These are phyloP conservation scores for Hymenochirus boettgeri DNA, from an alignment of 2,113 vertebrate genomes.

Conservation along the genomic window DNA sequence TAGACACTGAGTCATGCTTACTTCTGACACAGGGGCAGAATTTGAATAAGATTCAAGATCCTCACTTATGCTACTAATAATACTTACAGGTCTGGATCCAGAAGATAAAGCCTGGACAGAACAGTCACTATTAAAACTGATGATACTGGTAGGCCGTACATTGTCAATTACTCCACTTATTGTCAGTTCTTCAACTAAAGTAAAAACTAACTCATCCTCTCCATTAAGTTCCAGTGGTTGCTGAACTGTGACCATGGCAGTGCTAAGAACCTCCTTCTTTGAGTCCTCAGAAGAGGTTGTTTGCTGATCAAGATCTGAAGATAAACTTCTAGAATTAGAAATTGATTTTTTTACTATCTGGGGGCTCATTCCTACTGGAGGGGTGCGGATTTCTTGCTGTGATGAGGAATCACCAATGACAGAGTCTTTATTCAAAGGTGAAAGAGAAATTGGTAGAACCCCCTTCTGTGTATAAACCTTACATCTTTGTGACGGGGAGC, in stretches of 20 bases:
- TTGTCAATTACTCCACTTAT: constrained; percentile 72
- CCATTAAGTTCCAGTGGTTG: constrained; percentile 70
- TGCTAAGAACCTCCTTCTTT: constrained; percentile 72
- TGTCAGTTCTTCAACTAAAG: constrained; percentile 75
- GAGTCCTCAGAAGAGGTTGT: constrained; percentile 60
- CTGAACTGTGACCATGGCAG: constrained; percentile 82
- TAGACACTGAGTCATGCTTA: constrained; percentile 80
- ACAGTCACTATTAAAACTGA: constrained; percentile 88
- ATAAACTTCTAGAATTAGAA: constrained; percentile 69
- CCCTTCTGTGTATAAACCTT: constrained; percentile 97
- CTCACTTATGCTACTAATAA: constrained; percentile 86
- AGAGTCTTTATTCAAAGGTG: constrained; percentile 70
- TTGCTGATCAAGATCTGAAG: constrained; percentile 66
- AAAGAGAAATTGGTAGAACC: constrained; percentile 73
- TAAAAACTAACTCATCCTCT: constrained; percentile 81
- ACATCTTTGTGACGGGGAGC: constrained; percentile 89
- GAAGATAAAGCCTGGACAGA: constrained; percentile 76
- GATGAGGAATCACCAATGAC: constrained; percentile 71
- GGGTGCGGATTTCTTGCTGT: constrained; percentile 78
- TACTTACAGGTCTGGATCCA: constrained; percentile 79
- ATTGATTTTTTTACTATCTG: constrained; percentile 75
- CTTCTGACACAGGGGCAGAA: constrained; percentile 78
- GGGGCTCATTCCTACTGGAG: constrained; percentile 89
- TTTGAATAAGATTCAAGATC: constrained; percentile 68
- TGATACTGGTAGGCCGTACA: constrained; percentile 82